phyloP scores from a whole-genome alignment of 2,888 invertebrate genomes.

The Neocrepidodera transversa region DNA sequence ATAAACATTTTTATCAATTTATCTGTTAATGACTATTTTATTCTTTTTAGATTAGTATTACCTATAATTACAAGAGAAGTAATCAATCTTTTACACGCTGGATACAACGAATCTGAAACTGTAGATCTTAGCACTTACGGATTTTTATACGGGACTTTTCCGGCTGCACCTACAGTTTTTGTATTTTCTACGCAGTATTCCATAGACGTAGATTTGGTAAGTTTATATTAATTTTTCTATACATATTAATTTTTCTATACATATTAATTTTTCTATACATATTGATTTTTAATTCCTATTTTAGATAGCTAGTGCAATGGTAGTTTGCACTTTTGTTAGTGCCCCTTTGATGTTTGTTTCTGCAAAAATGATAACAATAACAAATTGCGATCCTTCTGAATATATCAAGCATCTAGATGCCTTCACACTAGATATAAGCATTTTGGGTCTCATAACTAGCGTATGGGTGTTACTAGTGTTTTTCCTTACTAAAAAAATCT shows the following conservation, averaged over 20 bases:
- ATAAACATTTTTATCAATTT: neutral
- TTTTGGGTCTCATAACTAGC: slow-evolving; percentile 77
- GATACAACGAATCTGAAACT: slow-evolving; percentile 75
- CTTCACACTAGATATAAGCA: slow-evolving; percentile 85
- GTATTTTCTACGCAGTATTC: slow-evolving; percentile 90
- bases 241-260: too few species aligned
- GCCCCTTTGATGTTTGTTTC: slow-evolving; percentile 96
- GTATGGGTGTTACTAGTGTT: slow-evolving; percentile 82
- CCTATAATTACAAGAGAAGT: slow-evolving; percentile 89
- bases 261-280: too few species aligned
- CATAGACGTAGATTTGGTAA: slow-evolving; percentile 84
- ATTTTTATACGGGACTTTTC: slow-evolving; percentile 95
- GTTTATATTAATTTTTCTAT: slow-evolving; percentile 43
- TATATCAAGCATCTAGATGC: slow-evolving; percentile 78
- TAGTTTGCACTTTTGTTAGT: slow-evolving; percentile 91
- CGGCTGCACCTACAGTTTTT: slow-evolving; percentile 95
- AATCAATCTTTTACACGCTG: slow-evolving; percentile 76
- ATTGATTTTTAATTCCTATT: too few species aligned
- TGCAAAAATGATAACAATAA: slow-evolving; percentile 87
- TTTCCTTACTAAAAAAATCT: slow-evolving; percentile 75
- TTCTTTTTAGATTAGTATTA: slow-evolving; percentile 71
- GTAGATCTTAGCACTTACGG: slow-evolving; percentile 88
- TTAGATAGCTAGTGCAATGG: slow-evolving; percentile 92
- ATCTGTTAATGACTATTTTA: neutral
- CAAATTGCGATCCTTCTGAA: slow-evolving; percentile 72